Base-by-base conservation (phyloP, 2,888 invertebrate species). In the Bugula neritina region DNA sequence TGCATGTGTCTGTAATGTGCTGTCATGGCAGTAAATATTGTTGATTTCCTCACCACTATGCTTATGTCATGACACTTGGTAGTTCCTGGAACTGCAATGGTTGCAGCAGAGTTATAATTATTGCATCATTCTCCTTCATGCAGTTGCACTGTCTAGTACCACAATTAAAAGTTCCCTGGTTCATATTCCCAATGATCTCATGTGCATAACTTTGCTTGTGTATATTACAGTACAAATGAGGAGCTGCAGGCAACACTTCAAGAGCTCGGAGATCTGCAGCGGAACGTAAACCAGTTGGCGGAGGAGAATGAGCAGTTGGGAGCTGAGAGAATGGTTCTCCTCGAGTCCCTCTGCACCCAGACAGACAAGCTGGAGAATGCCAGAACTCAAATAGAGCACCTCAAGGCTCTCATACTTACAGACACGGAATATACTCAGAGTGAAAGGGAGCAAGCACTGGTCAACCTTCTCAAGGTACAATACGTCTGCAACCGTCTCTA, bases 301-400 rank as follows among this genome's bases (percentile, higher is more conserved):
- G 89, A 90, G 1, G 93, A 94, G 82, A 94, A 94, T 84, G 92
- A 93, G 74, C 88, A 92, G 72, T 87, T 95, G 43, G 89, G 90
- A 3, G 93, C 94, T 77, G 95, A 96, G 85, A 94, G 94, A 82
- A 90, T 90, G 77, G 90, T 94, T 69, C 88, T 95, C 77, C 88
- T 94, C 71, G 93, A 94, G 83, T 94, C 94, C 25, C 87, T 95
- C 54, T 94, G 93, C 81, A 88, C 93, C 25, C 95, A 95, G 85
- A 94, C 94, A 0, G 94, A 94, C 84, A 91, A 93, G 82, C 86
- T 95, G 0, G 93, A 94, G 82, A 93, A 94, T 79, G 90, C 92
- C 35, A 88, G 94, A 72, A 89, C 90, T 5, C 91, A 90, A 84
- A 92, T 93, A 74, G 92, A 92, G 77, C 91, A 92, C 0, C 84